Evolutionary conservation across 2,888 invertebrate species (phyloP), one percentile per base, ranked within the genome.

Genomic region (Agrochola lychnidis): DNA sequence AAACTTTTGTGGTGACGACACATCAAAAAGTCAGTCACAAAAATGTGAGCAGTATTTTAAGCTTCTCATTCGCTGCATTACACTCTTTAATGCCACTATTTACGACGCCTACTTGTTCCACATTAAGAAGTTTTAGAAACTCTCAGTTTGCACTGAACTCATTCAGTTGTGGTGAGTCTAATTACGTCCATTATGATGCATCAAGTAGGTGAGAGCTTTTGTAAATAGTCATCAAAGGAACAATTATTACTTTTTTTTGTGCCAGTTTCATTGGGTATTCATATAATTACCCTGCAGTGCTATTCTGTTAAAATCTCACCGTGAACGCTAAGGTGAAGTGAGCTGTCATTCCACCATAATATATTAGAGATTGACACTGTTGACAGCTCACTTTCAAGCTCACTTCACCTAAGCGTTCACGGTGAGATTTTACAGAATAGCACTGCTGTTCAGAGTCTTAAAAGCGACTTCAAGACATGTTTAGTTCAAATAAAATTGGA

Each of bases 401-500:
- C n/a, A n/a, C n/a, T n/a, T n/a, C n/a, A n/a, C n/a, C n/a, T n/a
- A n/a, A n/a, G n/a, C n/a, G n/a, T n/a, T n/a, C n/a, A n/a, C n/a
- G n/a, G n/a, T n/a, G n/a, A n/a, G n/a, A n/a, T n/a, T n/a, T n/a
- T n/a, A n/a, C n/a, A n/a, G n/a, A n/a, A n/a, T n/a, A n/a, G n/a
- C n/a, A n/a, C n/a, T n/a, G n/a, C 10, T 42, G n/a, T 62, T 12
- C 22, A 22, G 10, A 75, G 16, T 45, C 16, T 19, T 45, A 2
- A 16, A 30, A 2, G 5, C 14, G n/a, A 19, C 12, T 16, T 6
- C 10, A n/a, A 62, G 22, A 25, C 16, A 48, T 64, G 6, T 77
- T 66, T 30, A 22, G 12, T 36, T 36, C 61, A 69, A 82, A 82
- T 48, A 69, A 61, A 74, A 73, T 69, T 56, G 70, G 70, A 78